Evolutionary conservation across 2,888 invertebrate species (phyloP).

Genomic region (Parnassius apollo): DNA sequence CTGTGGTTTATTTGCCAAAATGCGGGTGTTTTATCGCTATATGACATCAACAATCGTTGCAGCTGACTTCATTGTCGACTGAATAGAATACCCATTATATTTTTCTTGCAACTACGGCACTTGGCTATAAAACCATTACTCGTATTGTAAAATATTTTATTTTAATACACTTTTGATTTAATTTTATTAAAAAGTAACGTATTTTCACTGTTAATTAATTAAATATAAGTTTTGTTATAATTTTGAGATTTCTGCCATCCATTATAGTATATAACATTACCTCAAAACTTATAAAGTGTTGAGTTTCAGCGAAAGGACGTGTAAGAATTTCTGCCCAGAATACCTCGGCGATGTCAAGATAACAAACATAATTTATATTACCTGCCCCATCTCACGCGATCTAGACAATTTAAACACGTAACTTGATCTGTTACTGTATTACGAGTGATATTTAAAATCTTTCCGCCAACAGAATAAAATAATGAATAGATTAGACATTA

Average conservation of each 20-base stretch:
- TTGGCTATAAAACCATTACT: constrained; percentile 28
- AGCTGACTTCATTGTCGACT: constrained; percentile 63
- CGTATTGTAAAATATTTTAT: neutral
- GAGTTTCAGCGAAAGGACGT: constrained; percentile 67
- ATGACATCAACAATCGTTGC: constrained; percentile 55
- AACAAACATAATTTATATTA: constrained; percentile 75
- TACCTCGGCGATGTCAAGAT: constrained; percentile 61
- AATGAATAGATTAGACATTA: neutral
- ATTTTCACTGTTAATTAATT: too few species aligned
- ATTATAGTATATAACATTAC: too few species aligned
- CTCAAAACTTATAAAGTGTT: constrained; percentile 42
- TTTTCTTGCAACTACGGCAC: constrained; percentile 35
- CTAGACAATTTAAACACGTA: constrained; percentile 77
- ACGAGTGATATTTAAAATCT: too few species aligned
- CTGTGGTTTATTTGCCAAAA: constrained; percentile 77
- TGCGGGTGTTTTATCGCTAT: constrained; percentile 77
- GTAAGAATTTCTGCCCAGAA: constrained; percentile 75
- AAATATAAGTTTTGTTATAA: too few species aligned
- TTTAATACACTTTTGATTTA: neutral
- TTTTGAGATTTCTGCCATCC: too few species aligned
- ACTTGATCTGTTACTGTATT: constrained; percentile 55
- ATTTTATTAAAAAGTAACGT: too few species aligned
- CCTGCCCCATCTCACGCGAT: constrained; percentile 68
- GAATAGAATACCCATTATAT: constrained; percentile 57
- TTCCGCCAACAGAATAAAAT: neutral